These are phyloP conservation scores for Sebastes minor DNA, from an alignment of 2,797 vertebrate genomes.

Conservation along the genomic window DNA sequence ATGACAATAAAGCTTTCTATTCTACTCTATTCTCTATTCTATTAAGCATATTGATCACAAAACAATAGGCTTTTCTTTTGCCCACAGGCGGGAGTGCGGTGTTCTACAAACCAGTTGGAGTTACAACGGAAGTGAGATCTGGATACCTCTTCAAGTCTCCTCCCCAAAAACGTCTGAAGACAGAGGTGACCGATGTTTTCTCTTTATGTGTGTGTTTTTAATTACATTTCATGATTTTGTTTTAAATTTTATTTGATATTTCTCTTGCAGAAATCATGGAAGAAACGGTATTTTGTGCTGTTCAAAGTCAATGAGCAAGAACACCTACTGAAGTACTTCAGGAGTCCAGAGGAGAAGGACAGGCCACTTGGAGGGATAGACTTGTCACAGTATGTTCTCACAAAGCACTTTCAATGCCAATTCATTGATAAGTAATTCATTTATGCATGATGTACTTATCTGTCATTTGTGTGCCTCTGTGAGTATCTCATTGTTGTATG, in stretches of 20 bases:
- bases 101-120: slow-evolving; percentile 56
- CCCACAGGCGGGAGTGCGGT: slow-evolving; percentile 20
- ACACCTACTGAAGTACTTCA: slow-evolving; percentile 85
- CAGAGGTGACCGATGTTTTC: slow-evolving; percentile 70
- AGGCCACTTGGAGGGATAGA: slow-evolving; percentile 65
- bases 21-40: too few species aligned
- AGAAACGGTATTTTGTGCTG: slow-evolving; percentile 86
- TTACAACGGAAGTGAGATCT: slow-evolving; percentile 44
- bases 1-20: too few species aligned
- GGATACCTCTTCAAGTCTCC: slow-evolving; percentile 91
- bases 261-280: slow-evolving; percentile 80
- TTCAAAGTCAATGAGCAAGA: slow-evolving; percentile 66
- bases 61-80: slow-evolving; percentile 1
- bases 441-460: background rate
- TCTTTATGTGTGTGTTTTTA: background rate
- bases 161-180: slow-evolving; percentile 70
- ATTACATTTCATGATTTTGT: background rate
- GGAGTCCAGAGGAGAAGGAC: slow-evolving; percentile 63
- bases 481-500: slow-evolving; percentile 76
- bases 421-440: background rate
- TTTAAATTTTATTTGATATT: background rate
- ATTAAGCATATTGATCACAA: background rate
- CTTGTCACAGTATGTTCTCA: slow-evolving; percentile 60
- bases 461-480: background rate
- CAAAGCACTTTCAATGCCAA: background rate